Evolutionary conservation across 1,140 invertebrate genomes (phyloP).

Genomic region (Periplaneta americana): DNA sequence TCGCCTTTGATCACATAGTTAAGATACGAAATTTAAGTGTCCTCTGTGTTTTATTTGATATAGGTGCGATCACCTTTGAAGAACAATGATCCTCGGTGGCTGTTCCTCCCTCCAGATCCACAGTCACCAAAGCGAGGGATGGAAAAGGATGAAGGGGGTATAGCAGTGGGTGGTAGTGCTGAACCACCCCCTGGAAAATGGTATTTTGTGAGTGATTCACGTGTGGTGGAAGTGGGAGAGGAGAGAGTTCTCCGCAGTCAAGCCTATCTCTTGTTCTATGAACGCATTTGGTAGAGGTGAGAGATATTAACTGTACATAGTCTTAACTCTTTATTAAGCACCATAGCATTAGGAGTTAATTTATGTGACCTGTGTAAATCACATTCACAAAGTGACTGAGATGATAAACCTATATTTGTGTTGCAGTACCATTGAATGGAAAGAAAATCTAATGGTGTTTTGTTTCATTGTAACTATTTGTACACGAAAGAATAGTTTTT

Average conservation of each 20-base stretch:
- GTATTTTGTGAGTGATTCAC: constrained; percentile 90
- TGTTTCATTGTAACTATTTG: too few species aligned
- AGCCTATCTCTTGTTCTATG: constrained; percentile 97
- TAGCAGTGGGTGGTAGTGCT: constrained; percentile 31
- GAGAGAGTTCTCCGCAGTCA: constrained; percentile 75
- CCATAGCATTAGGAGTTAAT: too few species aligned
- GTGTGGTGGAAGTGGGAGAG: constrained; percentile 74
- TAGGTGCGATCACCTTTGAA: constrained; percentile 45
- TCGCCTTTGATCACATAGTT: too few species aligned
- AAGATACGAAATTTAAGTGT: too few species aligned
- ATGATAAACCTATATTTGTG: too few species aligned
- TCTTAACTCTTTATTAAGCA: too few species aligned
- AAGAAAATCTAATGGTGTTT: too few species aligned
- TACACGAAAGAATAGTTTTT: too few species aligned
- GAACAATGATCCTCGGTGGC: constrained; percentile 55
- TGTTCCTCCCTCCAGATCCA: constrained; percentile 54
- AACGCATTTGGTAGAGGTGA: constrained; percentile 62
- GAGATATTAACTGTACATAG: too few species aligned
- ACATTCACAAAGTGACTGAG: too few species aligned
- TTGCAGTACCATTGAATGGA: too few species aligned
- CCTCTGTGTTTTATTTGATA: background rate
- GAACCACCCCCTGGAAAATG: constrained; percentile 70
- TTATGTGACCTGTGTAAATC: too few species aligned
- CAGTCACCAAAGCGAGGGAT: constrained; percentile 7
- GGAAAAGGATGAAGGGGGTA: background rate